Percentiles rank a stretch among this genome's conserved stretches.
phyloP scores from a whole-genome alignment of 2,797 vertebrate species.

The Valencia hispanica region DNA sequence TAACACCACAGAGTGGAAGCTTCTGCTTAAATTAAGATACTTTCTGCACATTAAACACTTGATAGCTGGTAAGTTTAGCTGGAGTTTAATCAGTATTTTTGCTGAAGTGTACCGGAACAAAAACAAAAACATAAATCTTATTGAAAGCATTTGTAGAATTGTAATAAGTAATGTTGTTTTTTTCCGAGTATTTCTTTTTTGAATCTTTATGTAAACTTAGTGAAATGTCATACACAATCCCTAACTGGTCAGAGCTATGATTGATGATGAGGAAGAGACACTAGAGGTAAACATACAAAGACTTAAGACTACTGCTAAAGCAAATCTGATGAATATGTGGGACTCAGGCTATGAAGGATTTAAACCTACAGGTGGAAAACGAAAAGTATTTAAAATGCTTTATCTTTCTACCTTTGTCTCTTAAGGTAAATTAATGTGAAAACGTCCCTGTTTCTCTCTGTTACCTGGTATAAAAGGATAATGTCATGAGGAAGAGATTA shows the following conservation, averaged over 20 bases:
- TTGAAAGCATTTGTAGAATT: not conserved
- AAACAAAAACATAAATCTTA: not conserved
- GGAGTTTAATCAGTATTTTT: not conserved
- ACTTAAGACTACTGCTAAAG: not conserved
- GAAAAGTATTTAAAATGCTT: not conserved
- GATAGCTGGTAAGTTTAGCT: not conserved
- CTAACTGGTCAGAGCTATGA: too few relatives aligned
- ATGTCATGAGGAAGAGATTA: constrained; percentile 51
- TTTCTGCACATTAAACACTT: not conserved
- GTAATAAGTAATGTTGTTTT: too few relatives aligned
- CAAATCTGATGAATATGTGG: not conserved
- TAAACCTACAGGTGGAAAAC: not conserved
- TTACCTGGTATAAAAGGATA: constrained; percentile 40
- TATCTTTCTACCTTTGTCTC: not conserved
- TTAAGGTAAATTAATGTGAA: constrained; percentile 1
- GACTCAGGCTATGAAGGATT: not conserved
- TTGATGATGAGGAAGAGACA: not conserved
- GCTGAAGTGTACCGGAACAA: not conserved
- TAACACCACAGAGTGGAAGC: too few relatives aligned
- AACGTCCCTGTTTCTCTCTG: constrained; percentile 11
- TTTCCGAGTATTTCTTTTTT: too few relatives aligned
- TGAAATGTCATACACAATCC: too few relatives aligned
- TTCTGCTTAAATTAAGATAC: not conserved
- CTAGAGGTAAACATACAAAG: not conserved
- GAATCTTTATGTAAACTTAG: too few relatives aligned